These are phyloP conservation scores for Sarcophaga carnaria DNA, from an alignment of 2,888 invertebrate species.

Conservation along the genomic window DNA sequence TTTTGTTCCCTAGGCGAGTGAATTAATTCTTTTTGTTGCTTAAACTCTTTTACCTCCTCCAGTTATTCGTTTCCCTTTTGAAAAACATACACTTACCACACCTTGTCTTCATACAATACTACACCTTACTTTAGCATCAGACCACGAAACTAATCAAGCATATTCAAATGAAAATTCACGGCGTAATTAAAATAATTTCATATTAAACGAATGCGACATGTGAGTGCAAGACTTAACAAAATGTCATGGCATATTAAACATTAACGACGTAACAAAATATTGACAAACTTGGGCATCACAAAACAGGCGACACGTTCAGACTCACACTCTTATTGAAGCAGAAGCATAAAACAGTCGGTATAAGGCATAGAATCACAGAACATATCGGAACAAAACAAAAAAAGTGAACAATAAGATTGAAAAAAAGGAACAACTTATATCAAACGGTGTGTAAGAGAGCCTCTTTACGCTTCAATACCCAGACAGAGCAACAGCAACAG, in stretches of 20 bases:
- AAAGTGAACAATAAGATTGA: neutral
- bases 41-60: too few species aligned
- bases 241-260: conserved; percentile 53
- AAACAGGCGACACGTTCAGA: conserved; percentile 14
- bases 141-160: conserved; percentile 56
- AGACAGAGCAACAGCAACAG: neutral
- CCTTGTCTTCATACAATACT: too few species aligned
- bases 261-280: conserved; percentile 43
- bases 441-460: conserved; percentile 12
- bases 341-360: too few species aligned
- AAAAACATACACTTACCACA: too few species aligned
- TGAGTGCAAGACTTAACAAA: conserved; percentile 67
- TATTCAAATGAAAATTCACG: conserved; percentile 59
- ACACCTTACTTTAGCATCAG: conserved; percentile 11
- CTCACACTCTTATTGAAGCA: neutral
- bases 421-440: conserved; percentile 5
- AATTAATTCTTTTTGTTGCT: too few species aligned
- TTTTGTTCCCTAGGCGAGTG: too few species aligned
- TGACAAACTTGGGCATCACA: conserved; percentile 36
- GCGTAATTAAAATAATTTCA: conserved; percentile 66
- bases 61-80: too few species aligned
- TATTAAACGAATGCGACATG: conserved; percentile 60
- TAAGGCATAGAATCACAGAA: too few species aligned
- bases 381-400: too few species aligned
- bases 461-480: conserved; percentile 47